Evolutionary conservation across 2,888 invertebrate genomes (phyloP), one percentile per base, ranked within the genome.

Genomic region (Erynnis tages): DNA sequence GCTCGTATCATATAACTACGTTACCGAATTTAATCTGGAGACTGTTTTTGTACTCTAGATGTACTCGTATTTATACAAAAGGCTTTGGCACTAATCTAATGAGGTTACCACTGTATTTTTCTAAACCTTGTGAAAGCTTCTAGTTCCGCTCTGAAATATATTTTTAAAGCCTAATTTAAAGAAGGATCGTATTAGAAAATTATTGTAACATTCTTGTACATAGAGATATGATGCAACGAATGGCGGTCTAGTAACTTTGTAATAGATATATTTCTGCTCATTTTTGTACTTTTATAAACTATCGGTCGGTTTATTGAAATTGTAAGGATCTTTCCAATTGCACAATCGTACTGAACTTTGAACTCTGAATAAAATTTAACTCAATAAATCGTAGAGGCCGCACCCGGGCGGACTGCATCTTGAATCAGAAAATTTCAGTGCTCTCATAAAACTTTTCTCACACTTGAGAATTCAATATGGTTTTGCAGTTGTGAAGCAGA

Each of bases 21-120:
- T 90, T 87, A 90, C 89, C 90, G 90, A 90, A 90, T 90, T 90
- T 90, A 90, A 77, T 82, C 87, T 87, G 88, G 90, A 90, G 90
- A 90, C 90, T 90, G 90, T 86, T 90, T 90, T 90, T 90, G 87
- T 88, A 90, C 81, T 86, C 86, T 78, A 79, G 75, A 73, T 67
- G 62, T 77, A 77, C 69, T 80, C 75, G 76, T 85, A 83, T 81
- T 79, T 87, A 81, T 80, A 77, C 61, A 62, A 76, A 78, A 78
- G 70, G 85, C 86, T 80, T 86, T 80, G 80, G 82, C 84, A 80
- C 81, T 75, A 71, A 72, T 69, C 70, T 67, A 65, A 71, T 75
- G 75, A 76, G 76, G 85, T 81, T 85, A 83, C 80, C 80, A 77
- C 77, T 85, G 85, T 88, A 87, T 88, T 88, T 88, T 87, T 86